Evolutionary conservation across 1,140 invertebrate species (phyloP).

Genomic region (Sminthurides bifidus): DNA sequence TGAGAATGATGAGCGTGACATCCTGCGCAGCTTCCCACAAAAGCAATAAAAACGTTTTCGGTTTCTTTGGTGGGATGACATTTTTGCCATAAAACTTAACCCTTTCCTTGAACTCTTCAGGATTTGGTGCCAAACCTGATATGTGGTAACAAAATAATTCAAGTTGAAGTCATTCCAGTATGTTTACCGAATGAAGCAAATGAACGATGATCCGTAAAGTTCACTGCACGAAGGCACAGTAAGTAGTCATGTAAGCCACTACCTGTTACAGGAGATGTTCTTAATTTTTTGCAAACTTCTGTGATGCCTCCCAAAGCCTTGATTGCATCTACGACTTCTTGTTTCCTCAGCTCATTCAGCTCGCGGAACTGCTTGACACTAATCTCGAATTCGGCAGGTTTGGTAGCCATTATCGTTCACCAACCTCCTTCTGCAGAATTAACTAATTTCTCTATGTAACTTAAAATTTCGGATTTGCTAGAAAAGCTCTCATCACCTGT

Average conservation of each 20-base stretch:
- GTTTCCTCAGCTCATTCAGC: constrained; percentile 48
- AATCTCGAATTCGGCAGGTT: no score
- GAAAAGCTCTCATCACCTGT: no score
- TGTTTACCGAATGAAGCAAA: not conserved
- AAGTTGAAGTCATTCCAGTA: not conserved
- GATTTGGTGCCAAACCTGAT: constrained; percentile 42
- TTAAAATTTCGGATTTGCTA: no score
- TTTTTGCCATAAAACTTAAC: constrained; percentile 49
- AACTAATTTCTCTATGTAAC: no score
- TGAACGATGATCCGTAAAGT: not conserved
- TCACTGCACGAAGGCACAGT: not conserved
- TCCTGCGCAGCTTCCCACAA: constrained; percentile 61
- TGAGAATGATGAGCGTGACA: constrained; percentile 53
- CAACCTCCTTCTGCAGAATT: no score
- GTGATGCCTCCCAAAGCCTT: constrained; percentile 42
- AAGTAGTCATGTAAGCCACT: constrained; percentile 36
- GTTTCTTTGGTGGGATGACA: constrained; percentile 53
- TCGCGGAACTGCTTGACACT: constrained; percentile 40
- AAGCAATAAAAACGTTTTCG: constrained; percentile 53
- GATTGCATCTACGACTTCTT: constrained; percentile 43
- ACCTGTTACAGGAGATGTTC: constrained; percentile 47
- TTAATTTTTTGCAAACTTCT: constrained; percentile 45
- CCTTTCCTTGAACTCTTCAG: constrained; percentile 44
- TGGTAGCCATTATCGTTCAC: no score
- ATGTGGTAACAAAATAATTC: not conserved